These are phyloP conservation scores for Myzus persicae DNA, from an alignment of 1,140 invertebrate genomes.

Conservation along the genomic window DNA sequence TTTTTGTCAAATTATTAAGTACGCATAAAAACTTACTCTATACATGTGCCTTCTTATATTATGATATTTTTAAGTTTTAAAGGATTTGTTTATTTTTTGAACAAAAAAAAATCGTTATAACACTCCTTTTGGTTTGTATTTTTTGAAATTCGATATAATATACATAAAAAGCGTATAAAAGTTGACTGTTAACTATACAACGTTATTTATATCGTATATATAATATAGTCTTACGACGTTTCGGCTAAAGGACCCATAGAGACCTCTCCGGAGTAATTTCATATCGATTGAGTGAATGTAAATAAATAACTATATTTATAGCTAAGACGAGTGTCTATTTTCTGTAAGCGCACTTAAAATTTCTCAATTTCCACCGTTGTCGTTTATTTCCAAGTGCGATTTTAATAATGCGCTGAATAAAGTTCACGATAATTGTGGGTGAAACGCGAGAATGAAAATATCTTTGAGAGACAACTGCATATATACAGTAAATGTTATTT, in stretches of 20 bases:
- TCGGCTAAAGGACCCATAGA: neutral
- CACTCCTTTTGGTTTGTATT: neutral
- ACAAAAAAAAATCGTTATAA: neutral
- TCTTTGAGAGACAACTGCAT: neutral
- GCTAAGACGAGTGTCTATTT: neutral
- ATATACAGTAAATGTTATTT: neutral
- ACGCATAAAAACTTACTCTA: no score
- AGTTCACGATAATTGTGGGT: neutral
- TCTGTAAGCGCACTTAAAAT: neutral
- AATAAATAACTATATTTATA: neutral
- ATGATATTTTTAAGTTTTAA: neutral
- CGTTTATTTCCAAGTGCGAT: neutral
- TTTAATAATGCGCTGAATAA: neutral
- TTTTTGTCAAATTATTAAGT: neutral
- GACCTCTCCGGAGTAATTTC: slow-evolving; percentile 8
- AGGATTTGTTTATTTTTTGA: neutral
- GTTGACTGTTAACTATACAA: neutral
- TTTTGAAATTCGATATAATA: neutral
- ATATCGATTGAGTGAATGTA: neutral
- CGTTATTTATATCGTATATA: neutral
- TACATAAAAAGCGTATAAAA: neutral
- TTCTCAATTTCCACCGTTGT: neutral
- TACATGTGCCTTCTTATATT: no score
- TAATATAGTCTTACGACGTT: neutral
- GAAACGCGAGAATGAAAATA: slow-evolving; percentile 8